Conservation (phyloP, 2,113 vertebrate species). For the Rousettus leschenaultii region DNA sequence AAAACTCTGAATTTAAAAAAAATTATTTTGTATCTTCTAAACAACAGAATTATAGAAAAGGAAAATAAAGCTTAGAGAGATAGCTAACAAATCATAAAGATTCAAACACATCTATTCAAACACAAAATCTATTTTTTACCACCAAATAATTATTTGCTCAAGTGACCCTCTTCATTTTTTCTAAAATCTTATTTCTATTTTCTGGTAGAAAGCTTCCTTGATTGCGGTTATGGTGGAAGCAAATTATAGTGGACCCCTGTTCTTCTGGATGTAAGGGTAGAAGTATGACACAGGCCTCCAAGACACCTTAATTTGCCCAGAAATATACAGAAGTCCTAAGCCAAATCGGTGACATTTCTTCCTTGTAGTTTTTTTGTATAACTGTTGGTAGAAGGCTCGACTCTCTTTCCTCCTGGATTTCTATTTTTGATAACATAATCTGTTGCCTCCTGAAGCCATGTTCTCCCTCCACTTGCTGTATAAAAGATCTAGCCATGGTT, state of each 20-base stretch:
- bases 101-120: background rate
- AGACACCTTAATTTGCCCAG: background rate
- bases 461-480: background rate
- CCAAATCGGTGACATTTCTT: background rate
- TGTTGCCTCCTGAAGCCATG: no score
- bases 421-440: background rate
- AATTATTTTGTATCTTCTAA: background rate
- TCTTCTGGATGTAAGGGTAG: background rate
- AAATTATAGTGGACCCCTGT: background rate
- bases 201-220: background rate
- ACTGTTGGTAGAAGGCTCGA: background rate
- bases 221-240: background rate
- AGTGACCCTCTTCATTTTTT: background rate
- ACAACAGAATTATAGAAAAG: background rate
- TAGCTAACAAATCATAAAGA: background rate
- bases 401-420: background rate
- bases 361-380: background rate
- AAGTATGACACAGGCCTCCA: background rate
- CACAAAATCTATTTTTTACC: background rate
- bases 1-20: background rate
- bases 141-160: background rate
- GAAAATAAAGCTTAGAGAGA: background rate
- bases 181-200: background rate
- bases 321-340: background rate
- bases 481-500: accelerated